Evolutionary conservation across 2,888 invertebrate species (phyloP).

Genomic region (Drosophila tanythrix): DNA sequence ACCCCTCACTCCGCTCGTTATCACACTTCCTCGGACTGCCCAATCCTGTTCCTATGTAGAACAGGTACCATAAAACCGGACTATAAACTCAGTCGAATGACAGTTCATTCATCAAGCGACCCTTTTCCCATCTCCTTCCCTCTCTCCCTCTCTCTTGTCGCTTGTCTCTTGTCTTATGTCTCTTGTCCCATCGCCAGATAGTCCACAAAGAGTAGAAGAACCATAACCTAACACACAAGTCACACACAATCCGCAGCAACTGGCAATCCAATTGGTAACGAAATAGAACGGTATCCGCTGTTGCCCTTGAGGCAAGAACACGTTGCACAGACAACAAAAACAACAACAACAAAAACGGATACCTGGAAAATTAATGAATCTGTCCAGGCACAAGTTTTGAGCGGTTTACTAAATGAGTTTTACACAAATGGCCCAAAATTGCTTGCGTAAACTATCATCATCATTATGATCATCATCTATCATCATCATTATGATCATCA

Average conservation of each 20-base stretch:
- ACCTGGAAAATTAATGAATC: slow-evolving; percentile 25
- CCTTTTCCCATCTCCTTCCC: slow-evolving; percentile 14
- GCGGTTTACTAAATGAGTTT: slow-evolving; percentile 19
- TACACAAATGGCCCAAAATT: slow-evolving; percentile 21
- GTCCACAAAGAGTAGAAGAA: background rate
- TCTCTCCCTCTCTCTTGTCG: background rate
- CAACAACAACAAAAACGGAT: slow-evolving; percentile 3
- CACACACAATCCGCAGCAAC: slow-evolving; percentile 8
- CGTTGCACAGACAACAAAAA: background rate
- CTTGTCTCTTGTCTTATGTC: background rate
- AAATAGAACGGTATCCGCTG: slow-evolving; percentile 16
- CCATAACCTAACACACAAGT: slow-evolving; percentile 52
- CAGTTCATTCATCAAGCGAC: slow-evolving; percentile 55
- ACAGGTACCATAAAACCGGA: slow-evolving; percentile 47
- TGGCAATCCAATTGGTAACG: slow-evolving; percentile 26
- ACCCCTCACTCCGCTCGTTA: background rate
- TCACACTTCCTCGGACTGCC: slow-evolving; percentile 4
- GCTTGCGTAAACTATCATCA: slow-evolving; percentile 13
- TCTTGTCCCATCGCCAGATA: background rate
- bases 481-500: slow-evolving; percentile 4
- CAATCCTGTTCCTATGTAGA: slow-evolving; percentile 11
- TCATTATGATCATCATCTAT: background rate
- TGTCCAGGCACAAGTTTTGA: background rate
- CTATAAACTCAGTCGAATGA: slow-evolving; percentile 31
- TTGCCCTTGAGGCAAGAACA: slow-evolving; percentile 4